Conservation (phyloP, 2,888 invertebrate species). For the Linnaemya vulpina region DNA sequence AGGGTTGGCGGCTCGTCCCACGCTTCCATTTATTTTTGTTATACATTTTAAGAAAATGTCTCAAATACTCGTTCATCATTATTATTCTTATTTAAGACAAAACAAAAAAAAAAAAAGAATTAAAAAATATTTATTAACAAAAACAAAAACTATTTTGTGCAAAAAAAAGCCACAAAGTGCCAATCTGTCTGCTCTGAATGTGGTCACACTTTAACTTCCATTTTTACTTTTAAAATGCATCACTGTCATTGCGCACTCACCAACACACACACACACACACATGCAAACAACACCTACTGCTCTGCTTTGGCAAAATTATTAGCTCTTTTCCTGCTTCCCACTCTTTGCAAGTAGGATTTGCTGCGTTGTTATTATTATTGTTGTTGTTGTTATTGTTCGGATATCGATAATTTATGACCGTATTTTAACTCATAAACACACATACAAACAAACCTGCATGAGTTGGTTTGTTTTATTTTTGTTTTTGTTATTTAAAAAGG, state of each 20-base stretch:
- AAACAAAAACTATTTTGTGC: slow-evolving; percentile 37
- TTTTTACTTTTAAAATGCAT: slow-evolving; percentile 55
- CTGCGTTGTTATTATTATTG: background rate
- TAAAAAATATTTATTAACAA: slow-evolving; percentile 13
- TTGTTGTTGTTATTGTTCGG: slow-evolving; percentile 2
- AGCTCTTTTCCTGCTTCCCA: slow-evolving; percentile 30
- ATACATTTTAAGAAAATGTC: slow-evolving; percentile 18
- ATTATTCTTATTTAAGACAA: slow-evolving; percentile 58
- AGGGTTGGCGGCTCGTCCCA: slow-evolving; percentile 25
- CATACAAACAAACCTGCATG: background rate
- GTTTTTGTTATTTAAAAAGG: slow-evolving; percentile 36
- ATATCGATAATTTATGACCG: slow-evolving; percentile 47
- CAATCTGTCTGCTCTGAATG: slow-evolving; percentile 73
- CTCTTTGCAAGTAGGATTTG: slow-evolving; percentile 1
- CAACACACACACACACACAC: slow-evolving; percentile 1
- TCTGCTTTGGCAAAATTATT: slow-evolving; percentile 36
- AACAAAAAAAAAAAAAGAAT: too few species aligned
- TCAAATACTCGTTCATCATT: slow-evolving; percentile 42
- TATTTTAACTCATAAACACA: slow-evolving; percentile 10
- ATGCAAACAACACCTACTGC: background rate
- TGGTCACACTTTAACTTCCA: slow-evolving; percentile 71
- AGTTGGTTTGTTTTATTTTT: too few species aligned
- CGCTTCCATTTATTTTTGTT: slow-evolving; percentile 7
- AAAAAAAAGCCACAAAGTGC: slow-evolving; percentile 72
- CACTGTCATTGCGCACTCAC: slow-evolving; percentile 21